Evolutionary conservation across 2,113 vertebrate genomes (phyloP).

Genomic region (Lepisosteus osseus): DNA sequence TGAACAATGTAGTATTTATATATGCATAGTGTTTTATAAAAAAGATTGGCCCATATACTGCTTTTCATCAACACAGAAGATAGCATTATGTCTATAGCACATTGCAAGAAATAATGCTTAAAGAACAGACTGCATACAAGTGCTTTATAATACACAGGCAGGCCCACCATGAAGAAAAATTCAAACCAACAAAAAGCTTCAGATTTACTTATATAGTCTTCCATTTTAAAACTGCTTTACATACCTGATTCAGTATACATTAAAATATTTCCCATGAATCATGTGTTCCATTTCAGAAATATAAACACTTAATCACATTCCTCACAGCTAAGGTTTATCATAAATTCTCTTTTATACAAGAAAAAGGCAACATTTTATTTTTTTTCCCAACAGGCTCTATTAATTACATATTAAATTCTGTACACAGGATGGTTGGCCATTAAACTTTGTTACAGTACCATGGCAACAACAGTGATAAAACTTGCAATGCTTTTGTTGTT

Average conservation of each 20-base stretch:
- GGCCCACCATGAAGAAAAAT: constrained; percentile 79
- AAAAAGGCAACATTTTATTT: constrained; percentile 90
- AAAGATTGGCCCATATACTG: constrained; percentile 93
- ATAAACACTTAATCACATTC: constrained; percentile 95
- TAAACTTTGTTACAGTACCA: constrained; percentile 84
- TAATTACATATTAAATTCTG: constrained; percentile 88
- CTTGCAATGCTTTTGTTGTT: constrained; percentile 73
- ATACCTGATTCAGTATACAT: constrained; percentile 97
- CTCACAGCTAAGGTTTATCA: constrained; percentile 88
- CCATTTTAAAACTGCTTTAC: constrained; percentile 88
- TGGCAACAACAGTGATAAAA: constrained; percentile 90
- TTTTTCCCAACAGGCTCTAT: constrained; percentile 80
- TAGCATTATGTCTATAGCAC: constrained; percentile 82
- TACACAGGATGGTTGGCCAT: constrained; percentile 85
- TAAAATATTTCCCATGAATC: constrained; percentile 91
- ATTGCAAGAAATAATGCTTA: constrained; percentile 81
- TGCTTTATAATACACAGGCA: constrained; percentile 88
- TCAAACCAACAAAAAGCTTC: constrained; percentile 79
- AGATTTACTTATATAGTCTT: constrained; percentile 79
- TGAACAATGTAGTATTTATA: constrained; percentile 97
- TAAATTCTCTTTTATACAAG: constrained; percentile 99
- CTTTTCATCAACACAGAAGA: constrained; percentile 88
- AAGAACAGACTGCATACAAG: constrained; percentile 87
- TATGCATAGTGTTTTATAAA: constrained; percentile 99
- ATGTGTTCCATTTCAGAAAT: constrained; percentile 91